A percentile compares a stretch with the other conserved stretches of the same genome.
Evolutionary conservation across 2,888 invertebrate genomes (phyloP).

Genomic region (Drosophila prostipennis): DNA sequence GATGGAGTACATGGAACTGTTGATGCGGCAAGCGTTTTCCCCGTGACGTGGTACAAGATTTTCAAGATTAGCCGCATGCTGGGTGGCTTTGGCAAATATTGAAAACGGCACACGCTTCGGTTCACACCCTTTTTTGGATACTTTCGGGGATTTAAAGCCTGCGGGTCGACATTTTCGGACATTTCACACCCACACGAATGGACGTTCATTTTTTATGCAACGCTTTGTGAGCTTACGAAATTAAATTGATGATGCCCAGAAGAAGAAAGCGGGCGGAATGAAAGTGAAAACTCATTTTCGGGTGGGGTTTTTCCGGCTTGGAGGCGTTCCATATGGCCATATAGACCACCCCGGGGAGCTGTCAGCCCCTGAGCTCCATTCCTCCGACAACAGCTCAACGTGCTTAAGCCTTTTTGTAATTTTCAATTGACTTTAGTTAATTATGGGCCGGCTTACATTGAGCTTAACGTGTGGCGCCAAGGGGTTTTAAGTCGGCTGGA

Average conservation of each 20-base stretch:
- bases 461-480: conserved; percentile 15
- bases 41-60: conserved; percentile 73
- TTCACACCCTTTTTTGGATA: conserved; percentile 66
- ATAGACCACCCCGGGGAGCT: conserved; percentile 40
- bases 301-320: not conserved
- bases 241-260: conserved; percentile 72
- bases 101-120: conserved; percentile 69
- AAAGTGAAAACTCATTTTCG: conserved; percentile 64
- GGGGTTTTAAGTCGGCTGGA: conserved; percentile 4
- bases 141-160: conserved; percentile 38
- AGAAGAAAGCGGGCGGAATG: conserved; percentile 41
- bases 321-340: conserved; percentile 20
- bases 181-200: conserved; percentile 47
- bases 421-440: conserved; percentile 74
- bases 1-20: conserved; percentile 55
- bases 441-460: conserved; percentile 46
- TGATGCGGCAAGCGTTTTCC: conserved; percentile 65
- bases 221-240: conserved; percentile 72
- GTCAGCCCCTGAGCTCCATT: conserved; percentile 31
- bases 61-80: conserved; percentile 75
- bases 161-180: conserved; percentile 32
- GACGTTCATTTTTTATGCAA: conserved; percentile 74
- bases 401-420: conserved; percentile 61
- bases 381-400: conserved; percentile 41
- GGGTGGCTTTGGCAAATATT: conserved; percentile 65